These are phyloP conservation scores for Melanotaenia boesemani DNA, from an alignment of 2,797 vertebrate species.

Conservation along the genomic window DNA sequence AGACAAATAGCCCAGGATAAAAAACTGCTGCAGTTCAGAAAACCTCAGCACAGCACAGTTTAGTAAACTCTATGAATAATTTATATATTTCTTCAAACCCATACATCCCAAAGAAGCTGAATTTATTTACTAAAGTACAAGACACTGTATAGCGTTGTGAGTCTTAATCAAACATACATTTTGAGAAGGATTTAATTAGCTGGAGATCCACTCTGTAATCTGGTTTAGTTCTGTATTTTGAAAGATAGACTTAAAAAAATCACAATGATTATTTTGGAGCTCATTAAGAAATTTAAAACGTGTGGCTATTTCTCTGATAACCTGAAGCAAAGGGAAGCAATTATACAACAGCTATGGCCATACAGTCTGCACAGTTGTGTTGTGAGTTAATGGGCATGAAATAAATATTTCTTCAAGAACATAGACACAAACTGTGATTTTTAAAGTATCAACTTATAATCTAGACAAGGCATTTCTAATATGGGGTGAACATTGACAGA, in stretches of 20 bases:
- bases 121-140: conserved; percentile 42
- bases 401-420: no score
- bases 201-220: conserved; percentile 12
- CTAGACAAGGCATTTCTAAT: background rate
- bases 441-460: background rate
- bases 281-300: background rate
- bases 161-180: conserved; percentile 50
- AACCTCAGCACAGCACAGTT: conserved; percentile 25
- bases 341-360: background rate
- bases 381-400: background rate
- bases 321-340: background rate
- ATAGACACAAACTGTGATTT: no score
- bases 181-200: conserved; percentile 40
- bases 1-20: conserved; percentile 36
- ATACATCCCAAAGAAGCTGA: conserved; percentile 40
- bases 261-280: background rate
- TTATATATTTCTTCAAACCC: conserved; percentile 39
- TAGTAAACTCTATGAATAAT: conserved; percentile 51
- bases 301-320: conserved; percentile 1
- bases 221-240: background rate
- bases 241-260: background rate
- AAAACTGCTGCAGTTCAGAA: conserved; percentile 35
- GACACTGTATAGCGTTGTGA: conserved; percentile 35
- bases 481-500: background rate
- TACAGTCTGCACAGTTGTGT: background rate